Conservation (phyloP, 2,888 invertebrate species). For the Andrena praecox region DNA sequence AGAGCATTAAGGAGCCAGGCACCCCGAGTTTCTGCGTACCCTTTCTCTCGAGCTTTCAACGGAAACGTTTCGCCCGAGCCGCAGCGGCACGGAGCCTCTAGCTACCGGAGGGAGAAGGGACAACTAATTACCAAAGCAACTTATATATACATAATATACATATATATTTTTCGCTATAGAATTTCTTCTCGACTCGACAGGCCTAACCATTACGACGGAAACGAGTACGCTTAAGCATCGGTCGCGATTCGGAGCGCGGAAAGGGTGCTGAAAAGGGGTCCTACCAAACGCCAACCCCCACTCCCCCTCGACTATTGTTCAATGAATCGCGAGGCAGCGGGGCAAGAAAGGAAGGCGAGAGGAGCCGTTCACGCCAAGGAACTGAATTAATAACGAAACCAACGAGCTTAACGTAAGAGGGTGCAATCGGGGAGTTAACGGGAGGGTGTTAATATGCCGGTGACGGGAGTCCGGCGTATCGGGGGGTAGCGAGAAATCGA, state of each 20-base stretch:
- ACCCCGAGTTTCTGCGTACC: not conserved
- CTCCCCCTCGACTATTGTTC: not conserved
- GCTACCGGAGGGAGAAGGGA: not conserved
- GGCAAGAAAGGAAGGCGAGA: not conserved
- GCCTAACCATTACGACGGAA: conserved; percentile 30
- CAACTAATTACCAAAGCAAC: conserved; percentile 19
- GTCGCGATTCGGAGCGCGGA: conserved; percentile 5
- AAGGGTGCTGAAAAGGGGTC: not conserved
- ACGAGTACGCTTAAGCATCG: conserved; percentile 42
- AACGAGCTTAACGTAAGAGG: conserved; percentile 27
- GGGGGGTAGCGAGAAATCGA: not conserved
- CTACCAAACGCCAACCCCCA: too few relatives aligned
- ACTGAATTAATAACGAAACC: conserved; percentile 21
- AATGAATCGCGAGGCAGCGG: not conserved
- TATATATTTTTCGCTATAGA: conserved; percentile 40
- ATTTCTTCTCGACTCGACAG: conserved; percentile 27
- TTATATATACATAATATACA: conserved; percentile 27
- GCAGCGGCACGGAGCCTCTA: not conserved
- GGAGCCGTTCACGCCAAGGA: not conserved
- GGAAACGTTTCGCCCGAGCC: not conserved
- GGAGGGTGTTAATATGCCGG: conserved; percentile 2
- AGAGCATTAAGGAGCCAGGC: not conserved
- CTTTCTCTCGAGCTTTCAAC: not conserved
- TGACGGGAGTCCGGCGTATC: not conserved
- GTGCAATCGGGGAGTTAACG: not conserved